Base-by-base conservation (phyloP, 2,888 invertebrate genomes). In the Kuschelorhynchus macadamiae region DNA sequence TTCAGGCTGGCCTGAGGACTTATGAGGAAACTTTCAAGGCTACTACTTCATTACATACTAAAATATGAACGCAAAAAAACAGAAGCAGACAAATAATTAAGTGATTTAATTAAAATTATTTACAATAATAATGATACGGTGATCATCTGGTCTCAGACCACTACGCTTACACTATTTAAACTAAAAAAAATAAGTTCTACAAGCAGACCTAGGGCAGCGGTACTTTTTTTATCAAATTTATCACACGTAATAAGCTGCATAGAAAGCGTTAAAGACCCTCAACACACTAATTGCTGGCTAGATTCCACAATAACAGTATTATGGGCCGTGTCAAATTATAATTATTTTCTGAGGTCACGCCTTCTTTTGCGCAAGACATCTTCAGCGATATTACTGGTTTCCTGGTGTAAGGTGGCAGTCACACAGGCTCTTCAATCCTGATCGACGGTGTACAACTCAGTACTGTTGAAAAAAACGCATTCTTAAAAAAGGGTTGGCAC, bases 31-130 rank as follows among this genome's bases (percentile, higher is more conserved):
- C 83, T 82, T 82, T 81, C 81, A 82, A 82, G 83, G 83, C 78
- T 83, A 84, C 83, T 83, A 83, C 83, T 81, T 82, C 78, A 76
- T 82, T 82, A 81, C 78, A 77, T 82, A 82, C 81, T 82, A 83
- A 82, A 83, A 83, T 81, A 82, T 82, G 81, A 82, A 82, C 77
- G 80, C 82, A 81, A 82, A 82, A 81, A 78, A 82, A 82, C 80
- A 81, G 79, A 82, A 83, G 81, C 82, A 77, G 63, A 79, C 21
- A 74, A 78, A 78, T 77, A 81, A 82, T 81, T 82, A 82, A 83
- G 82, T 83, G 83, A 82, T 81, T 76, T 78, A 82, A 81, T 82
- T 82, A 82, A 84, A 83, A 81, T 82, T 84, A 84, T 84, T 83
- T 84, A 84, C 84, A 84, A 82, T 83, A 81, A 81, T 82, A 83